Base-by-base conservation (phyloP, 2,797 vertebrate species). In the Bryconaethiops microstoma region DNA sequence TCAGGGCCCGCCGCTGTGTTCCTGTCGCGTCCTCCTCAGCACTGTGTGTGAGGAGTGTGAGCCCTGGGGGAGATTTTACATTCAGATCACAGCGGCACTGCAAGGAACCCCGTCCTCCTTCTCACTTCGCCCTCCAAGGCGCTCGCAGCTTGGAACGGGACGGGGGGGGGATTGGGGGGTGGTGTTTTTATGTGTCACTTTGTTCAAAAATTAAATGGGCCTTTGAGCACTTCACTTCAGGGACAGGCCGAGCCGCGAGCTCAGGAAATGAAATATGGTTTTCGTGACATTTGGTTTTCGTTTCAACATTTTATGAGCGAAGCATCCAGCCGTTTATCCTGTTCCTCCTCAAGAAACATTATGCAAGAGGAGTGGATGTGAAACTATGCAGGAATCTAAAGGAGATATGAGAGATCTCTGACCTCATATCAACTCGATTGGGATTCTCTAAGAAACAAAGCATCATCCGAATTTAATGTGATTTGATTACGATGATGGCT, bases 1-100 rank as follows among this genome's bases (percentile, higher is more conserved):
- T 96, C 94, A 94, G 87, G 80, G 7, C n/a, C 35, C 40, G 59
- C 63, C 23, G 14, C 71, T 57, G 78, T 81, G 84, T 59, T 87
- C 82, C 87, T 88, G 86, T 79, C 73, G 5, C 17, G 12, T 3
- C 7, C 7, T n/a, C 57, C 55, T 21, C 72, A 69, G 67, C 68
- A 59, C 50, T 35, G 4, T 17, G n/a, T 23, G 59, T 40, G 73
- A 54, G 23, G 39, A 39, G n/a, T n/a, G 62, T 65, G 45, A 67
- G 40, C 9, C 50, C 55, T 39, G 63, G 19, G 60, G 57, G 72
- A 78, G 21, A 79, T 78, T 79, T 85, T 35, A 54, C 81, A 79
- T 86, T 87, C 79, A 60, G 45, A 82, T 78, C 77, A 78, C 69
- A 67, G 64, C 62, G 6, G 40, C 45, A 62, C 50, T 57, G n/a